These are phyloP conservation scores for Venusia cambrica DNA, from an alignment of 2,888 invertebrate species.

Conservation along the genomic window DNA sequence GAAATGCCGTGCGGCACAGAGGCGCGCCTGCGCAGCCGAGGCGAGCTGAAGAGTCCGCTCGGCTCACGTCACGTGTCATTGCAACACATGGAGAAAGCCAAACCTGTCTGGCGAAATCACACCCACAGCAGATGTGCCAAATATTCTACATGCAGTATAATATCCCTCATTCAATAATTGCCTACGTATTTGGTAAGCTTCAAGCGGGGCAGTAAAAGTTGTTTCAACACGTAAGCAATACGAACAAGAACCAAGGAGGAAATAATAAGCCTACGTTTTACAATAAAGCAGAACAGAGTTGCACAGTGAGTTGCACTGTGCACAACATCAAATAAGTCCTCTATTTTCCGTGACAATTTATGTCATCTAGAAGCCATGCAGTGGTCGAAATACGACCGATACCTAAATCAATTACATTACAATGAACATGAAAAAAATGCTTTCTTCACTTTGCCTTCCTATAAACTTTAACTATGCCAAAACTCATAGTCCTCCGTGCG, in stretches of 20 bases:
- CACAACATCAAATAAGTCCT: too few relatives aligned
- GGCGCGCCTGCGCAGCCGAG: constrained; percentile 3
- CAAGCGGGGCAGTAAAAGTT: constrained; percentile 61
- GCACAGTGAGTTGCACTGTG: too few relatives aligned
- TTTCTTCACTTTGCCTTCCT: too few relatives aligned
- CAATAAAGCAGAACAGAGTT: constrained; percentile 6
- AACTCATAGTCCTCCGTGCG: too few relatives aligned
- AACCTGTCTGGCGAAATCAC: constrained; percentile 72
- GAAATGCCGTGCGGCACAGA: constrained; percentile 25
- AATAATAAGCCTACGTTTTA: constrained; percentile 19
- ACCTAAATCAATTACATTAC: too few relatives aligned
- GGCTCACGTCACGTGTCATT: constrained; percentile 40
- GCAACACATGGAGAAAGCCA: constrained; percentile 73
- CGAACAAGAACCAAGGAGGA: constrained; percentile 35
- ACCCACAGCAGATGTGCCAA: constrained; percentile 72
- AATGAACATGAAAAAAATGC: too few relatives aligned
- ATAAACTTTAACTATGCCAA: too few relatives aligned
- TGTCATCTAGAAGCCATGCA: too few relatives aligned
- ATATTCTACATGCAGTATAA: constrained; percentile 53
- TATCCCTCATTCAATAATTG: constrained; percentile 45
- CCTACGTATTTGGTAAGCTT: constrained; percentile 41
- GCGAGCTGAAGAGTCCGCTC: constrained; percentile 30
- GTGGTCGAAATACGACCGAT: too few relatives aligned
- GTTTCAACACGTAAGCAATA: constrained; percentile 45
- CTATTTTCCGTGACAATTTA: too few relatives aligned